A percentile compares a stretch with the other conserved stretches of the same genome.
Evolutionary conservation across 2,888 invertebrate genomes (phyloP).

Genomic region (Pandemis corylana): DNA sequence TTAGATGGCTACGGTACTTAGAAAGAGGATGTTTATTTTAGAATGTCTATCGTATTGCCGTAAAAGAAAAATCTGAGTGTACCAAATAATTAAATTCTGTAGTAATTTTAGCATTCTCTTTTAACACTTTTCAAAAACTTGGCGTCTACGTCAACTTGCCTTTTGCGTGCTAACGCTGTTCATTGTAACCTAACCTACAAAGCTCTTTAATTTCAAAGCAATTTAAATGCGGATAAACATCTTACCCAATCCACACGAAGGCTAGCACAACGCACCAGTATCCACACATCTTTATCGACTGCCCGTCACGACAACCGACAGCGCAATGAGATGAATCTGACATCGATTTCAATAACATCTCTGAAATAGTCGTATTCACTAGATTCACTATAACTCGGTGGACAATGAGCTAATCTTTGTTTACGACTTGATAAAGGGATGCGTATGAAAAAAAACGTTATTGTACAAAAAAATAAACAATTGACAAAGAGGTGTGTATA

Average conservation of each 20-base stretch:
- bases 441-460: neutral
- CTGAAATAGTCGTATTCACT: neutral
- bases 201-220: too few relatives aligned
- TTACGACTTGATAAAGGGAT: neutral
- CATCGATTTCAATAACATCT: neutral
- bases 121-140: too few relatives aligned
- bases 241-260: neutral
- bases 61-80: too few relatives aligned
- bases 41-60: too few relatives aligned
- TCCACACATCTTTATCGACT: slow-evolving; percentile 1
- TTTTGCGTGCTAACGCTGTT: too few relatives aligned
- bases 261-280: slow-evolving; percentile 3
- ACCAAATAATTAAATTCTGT: too few relatives aligned
- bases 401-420: slow-evolving; percentile 2
- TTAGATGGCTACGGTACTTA: too few relatives aligned
- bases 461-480: neutral
- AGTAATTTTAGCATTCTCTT: too few relatives aligned
- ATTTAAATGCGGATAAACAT: neutral
- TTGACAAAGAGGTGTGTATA: neutral
- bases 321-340: neutral
- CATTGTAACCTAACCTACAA: too few relatives aligned
- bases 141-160: too few relatives aligned
- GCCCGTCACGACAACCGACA: neutral
- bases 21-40: too few relatives aligned
- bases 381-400: neutral